These are phyloP conservation scores for Isichthys henryi DNA, from an alignment of 2,113 vertebrate genomes.

Conservation along the genomic window DNA sequence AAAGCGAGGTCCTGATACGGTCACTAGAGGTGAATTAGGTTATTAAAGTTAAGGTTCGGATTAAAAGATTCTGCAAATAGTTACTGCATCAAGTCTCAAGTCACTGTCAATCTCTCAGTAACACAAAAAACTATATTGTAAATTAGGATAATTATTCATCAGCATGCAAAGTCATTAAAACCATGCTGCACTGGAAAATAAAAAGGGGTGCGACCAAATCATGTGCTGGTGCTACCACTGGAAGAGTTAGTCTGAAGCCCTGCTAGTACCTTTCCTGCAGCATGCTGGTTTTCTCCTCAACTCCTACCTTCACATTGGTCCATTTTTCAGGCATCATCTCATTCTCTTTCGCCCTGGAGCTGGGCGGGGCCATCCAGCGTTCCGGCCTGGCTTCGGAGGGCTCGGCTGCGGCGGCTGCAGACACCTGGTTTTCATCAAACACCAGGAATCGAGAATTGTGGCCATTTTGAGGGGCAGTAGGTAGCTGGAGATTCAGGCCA, in stretches of 20 bases:
- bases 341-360: slow-evolving; percentile 77
- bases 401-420: slow-evolving; percentile 37
- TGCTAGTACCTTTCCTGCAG: background rate
- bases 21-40: too few species aligned
- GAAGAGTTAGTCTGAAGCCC: background rate
- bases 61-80: too few species aligned
- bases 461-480: slow-evolving; percentile 41
- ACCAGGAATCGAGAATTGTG: slow-evolving; percentile 60
- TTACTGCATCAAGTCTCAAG: too few species aligned
- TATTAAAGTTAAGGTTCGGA: too few species aligned
- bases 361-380: slow-evolving; percentile 72
- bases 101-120: too few species aligned
- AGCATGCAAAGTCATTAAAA: too few species aligned
- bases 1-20: too few species aligned
- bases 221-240: too few species aligned
- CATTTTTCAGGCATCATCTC: slow-evolving; percentile 72
- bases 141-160: too few species aligned
- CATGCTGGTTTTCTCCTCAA: background rate
- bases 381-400: slow-evolving; percentile 51
- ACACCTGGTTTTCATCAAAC: slow-evolving; percentile 76
- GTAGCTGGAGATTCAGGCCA: slow-evolving; percentile 53
- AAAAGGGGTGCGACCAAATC: too few species aligned
- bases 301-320: slow-evolving; percentile 72
- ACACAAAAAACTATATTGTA: too few species aligned
- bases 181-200: too few species aligned